Base-by-base conservation (phyloP, 92 coral and sea anemone genomes). In the Zoanthus sansibaricus region DNA sequence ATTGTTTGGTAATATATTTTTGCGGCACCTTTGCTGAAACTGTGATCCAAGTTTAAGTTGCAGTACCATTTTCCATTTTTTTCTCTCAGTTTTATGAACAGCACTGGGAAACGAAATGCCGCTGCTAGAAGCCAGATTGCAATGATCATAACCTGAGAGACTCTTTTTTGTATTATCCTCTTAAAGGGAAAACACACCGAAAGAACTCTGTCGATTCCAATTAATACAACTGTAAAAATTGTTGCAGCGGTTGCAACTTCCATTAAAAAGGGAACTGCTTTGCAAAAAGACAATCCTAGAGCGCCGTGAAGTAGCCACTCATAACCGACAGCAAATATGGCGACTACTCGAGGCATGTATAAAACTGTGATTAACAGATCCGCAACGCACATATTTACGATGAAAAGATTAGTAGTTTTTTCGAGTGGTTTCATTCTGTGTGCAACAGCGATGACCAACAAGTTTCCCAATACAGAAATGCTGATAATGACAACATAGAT, bases 101-200 rank as follows among this genome's bases (percentile, higher is more conserved):
- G 56, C 46, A 92, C 82, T 21, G 95, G 95, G 31, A 75, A 59
- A 48, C 95, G 90, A 30, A 91, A 87, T 6, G 42, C 86, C 11
- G 73, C n/a, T 20, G 95, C 87, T 17, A 78, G 6, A 11, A 64
- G 11, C 95, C 95, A 92, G 66, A 84, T 83, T 20, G 78, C 46
- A 4, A 75, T 1, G 14, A 92, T 87, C 13, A 84, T 14, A 2
- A 45, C 42, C 64, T 73, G 62, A 13, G 61, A 75, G 8, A 3
- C 45, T 18, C 33, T 48, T 14, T 11, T 56, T 72, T 79, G 16
- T 45, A 67, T 62, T 11, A 75, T 18, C 33, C 32, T 84, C 37
- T 31, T 72, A 6, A 84, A 44, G 3, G 88, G 82, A 16, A 62
- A 72, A 0, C 77, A 72, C 11, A 84, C 69, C 46, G 88, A 56